These are phyloP conservation scores for Clarias pachynema DNA, from an alignment of 2,797 vertebrate species.

Conservation along the genomic window DNA sequence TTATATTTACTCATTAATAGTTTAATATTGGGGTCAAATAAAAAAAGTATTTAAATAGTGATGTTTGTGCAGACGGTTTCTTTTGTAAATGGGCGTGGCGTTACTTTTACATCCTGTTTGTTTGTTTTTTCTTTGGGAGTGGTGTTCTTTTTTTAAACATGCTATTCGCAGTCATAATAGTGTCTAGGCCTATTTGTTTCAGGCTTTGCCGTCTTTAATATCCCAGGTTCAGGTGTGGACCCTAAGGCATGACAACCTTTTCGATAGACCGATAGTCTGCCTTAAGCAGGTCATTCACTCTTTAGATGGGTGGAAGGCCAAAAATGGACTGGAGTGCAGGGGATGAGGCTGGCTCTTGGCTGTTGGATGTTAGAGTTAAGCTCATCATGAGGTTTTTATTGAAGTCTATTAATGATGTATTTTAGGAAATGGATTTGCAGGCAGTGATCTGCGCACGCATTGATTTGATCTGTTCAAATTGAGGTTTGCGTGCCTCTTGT, in stretches of 20 bases:
- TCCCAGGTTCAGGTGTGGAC: background rate
- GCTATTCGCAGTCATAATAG: background rate
- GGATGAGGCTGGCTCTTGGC: background rate
- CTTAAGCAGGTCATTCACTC: background rate
- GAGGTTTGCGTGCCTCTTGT: background rate
- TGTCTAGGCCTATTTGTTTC: slow-evolving; percentile 31
- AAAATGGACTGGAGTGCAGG: background rate
- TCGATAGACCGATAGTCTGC: background rate
- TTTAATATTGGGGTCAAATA: background rate
- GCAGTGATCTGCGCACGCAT: background rate
- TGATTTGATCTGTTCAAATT: background rate
- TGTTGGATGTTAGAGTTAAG: background rate
- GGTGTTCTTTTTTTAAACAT: background rate
- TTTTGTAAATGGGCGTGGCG: background rate
- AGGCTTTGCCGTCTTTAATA: slow-evolving; percentile 9
- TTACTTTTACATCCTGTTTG: background rate
- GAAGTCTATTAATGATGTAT: background rate
- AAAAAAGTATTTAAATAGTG: background rate
- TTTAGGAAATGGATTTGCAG: background rate
- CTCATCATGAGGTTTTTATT: background rate
- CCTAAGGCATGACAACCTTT: background rate
- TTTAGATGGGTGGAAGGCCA: background rate
- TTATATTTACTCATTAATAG: background rate
- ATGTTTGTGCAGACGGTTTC: no score
- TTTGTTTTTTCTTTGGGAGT: background rate